Evolutionary conservation across 2,888 invertebrate genomes (phyloP), one percentile per base, ranked within the genome.

Genomic region (Graphium colonna): DNA sequence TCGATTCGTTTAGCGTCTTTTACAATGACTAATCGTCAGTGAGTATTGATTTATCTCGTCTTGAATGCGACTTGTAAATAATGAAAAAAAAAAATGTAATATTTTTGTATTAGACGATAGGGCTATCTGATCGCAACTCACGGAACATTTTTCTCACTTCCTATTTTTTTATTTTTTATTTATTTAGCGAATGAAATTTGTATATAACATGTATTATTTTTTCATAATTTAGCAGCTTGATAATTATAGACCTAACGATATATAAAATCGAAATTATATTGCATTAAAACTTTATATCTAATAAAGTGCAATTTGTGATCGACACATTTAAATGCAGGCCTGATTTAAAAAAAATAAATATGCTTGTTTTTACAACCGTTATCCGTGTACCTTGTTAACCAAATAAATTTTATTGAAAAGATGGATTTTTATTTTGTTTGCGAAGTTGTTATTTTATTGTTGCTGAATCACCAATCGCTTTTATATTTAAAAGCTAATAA

Each of bases 31-130:
- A 44, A 58, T 58, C 43, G 44, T 51, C 55, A 46, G 43, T 55
- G 50, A 55, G 55, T 59, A 59, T 60, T 62, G 57, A n/a, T n/a
- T n/a, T n/a, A n/a, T 43, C 39, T 17, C 26, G 36, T 38, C 43
- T 21, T 21, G 21, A 21, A 21, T 2, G 31, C 38, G 55, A 58
- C 62, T 63, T 77, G 77, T 80, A 76, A 74, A 80, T 78, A 77
- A 69, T 36, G 9, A 33, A n/a, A n/a, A n/a, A n/a, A n/a, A 13
- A 61, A 61, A 68, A 65, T 68, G 67, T 69, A 70, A 77, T 79
- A 77, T 77, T 78, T 74, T 78, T 75, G 60, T 67, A 69, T 59
- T 63, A 48, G 45, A 38, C 16, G 13, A 42, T 43, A 26, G 3
- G 59, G 60, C 60, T 58, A 58, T 56, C 41, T 64, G 63, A 53